These are phyloP conservation scores for Euzetes globulus DNA, from an alignment of 2,888 invertebrate genomes.

Conservation along the genomic window DNA sequence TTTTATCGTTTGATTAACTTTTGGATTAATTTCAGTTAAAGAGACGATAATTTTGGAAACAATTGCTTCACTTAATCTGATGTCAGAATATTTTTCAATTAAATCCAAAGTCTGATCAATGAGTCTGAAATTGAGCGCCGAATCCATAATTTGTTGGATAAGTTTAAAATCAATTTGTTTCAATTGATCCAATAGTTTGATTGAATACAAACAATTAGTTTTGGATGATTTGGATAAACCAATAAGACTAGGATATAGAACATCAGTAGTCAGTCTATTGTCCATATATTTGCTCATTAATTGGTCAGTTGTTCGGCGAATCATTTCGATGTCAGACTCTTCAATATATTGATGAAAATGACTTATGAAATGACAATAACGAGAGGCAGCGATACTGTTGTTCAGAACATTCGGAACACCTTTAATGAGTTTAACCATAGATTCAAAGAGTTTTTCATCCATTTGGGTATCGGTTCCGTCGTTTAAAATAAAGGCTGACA, in stretches of 20 bases:
- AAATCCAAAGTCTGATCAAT: background rate
- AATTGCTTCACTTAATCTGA: background rate
- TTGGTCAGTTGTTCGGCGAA: slow-evolving; percentile 14
- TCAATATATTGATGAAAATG: background rate
- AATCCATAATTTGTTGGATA: background rate
- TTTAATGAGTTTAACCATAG: background rate
- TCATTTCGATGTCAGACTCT: background rate
- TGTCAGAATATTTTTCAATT: background rate
- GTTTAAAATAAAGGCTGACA: slow-evolving; percentile 10
- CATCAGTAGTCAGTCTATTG: background rate
- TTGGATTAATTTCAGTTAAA: background rate
- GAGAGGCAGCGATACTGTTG: slow-evolving; percentile 27
- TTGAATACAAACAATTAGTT: slow-evolving; percentile 20
- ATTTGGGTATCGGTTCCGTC: slow-evolving; percentile 2
- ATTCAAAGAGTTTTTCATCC: slow-evolving; percentile 20
- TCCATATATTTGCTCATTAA: slow-evolving; percentile 1
- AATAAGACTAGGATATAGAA: background rate
- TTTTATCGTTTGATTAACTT: background rate
- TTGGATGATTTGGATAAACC: slow-evolving; percentile 31
- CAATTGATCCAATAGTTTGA: background rate
- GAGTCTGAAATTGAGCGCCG: background rate
- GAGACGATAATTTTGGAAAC: background rate
- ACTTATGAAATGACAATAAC: slow-evolving; percentile 27
- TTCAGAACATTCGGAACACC: background rate
- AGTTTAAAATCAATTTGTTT: background rate